Percentiles rank a stretch among this genome's conserved stretches.
Evolutionary conservation across 2,888 invertebrate genomes (phyloP).

Genomic region (Salpingus planirostris): DNA sequence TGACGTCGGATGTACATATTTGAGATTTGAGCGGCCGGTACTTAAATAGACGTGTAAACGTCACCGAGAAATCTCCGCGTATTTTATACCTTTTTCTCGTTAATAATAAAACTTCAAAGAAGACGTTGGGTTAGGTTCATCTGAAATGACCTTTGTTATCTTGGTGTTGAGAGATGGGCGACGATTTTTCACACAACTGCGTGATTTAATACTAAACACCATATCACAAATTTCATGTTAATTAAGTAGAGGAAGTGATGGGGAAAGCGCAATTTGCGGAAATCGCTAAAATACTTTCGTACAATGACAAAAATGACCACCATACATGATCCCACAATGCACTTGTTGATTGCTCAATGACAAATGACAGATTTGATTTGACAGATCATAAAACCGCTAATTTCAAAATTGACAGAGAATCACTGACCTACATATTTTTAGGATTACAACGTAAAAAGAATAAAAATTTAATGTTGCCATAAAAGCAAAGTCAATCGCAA

Average conservation of each 20-base stretch:
- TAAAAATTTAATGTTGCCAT: too few species aligned
- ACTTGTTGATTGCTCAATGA: constrained; percentile 35
- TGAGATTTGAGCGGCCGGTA: too few species aligned
- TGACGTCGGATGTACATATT: too few species aligned
- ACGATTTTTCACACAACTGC: constrained; percentile 24
- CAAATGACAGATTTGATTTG: constrained; percentile 19
- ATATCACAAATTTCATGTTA: constrained; percentile 36
- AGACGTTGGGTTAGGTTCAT: constrained; percentile 41
- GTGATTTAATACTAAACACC: constrained; percentile 28
- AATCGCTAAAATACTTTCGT: constrained; percentile 23
- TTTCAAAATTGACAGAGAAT: too few species aligned
- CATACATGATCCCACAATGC: constrained; percentile 40
- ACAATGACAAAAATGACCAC: constrained; percentile 34
- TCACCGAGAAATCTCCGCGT: too few species aligned
- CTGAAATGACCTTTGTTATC: constrained; percentile 37
- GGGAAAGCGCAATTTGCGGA: constrained; percentile 20
- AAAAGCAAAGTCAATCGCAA: too few species aligned
- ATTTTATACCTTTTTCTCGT: too few species aligned
- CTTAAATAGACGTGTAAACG: too few species aligned
- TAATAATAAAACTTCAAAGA: constrained; percentile 25
- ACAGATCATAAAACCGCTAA: too few species aligned
- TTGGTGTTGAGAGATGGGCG: constrained; percentile 26
- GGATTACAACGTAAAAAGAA: not conserved
- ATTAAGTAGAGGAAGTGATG: constrained; percentile 24
- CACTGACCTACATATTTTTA: too few species aligned